A percentile compares a stretch with the other conserved stretches of the same genome.
Evolutionary conservation across 2,888 invertebrate genomes (phyloP).

Genomic region (Chrysotoxum bicinctum): DNA sequence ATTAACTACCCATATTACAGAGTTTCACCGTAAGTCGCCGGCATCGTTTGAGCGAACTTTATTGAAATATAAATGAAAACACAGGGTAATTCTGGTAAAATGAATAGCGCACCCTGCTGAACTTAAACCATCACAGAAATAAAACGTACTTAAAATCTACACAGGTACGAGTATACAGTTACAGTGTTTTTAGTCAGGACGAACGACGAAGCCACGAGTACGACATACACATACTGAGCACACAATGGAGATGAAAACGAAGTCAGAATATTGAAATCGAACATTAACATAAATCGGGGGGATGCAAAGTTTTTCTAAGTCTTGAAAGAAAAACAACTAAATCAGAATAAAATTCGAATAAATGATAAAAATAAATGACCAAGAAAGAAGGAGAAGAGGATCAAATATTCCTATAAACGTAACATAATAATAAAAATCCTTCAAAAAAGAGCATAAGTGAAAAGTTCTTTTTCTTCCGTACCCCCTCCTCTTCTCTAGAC

Average conservation of each 20-base stretch:
- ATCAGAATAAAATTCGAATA: constrained; percentile 54
- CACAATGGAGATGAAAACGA: background rate
- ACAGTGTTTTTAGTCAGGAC: background rate
- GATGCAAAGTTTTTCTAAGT: background rate
- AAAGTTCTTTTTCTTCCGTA: background rate
- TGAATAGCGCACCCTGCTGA: constrained; percentile 19
- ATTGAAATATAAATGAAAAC: constrained; percentile 59
- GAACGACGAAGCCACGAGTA: background rate
- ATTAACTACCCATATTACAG: constrained; percentile 24
- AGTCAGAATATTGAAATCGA: constrained; percentile 49
- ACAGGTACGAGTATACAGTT: background rate
- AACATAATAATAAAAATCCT: constrained; percentile 49
- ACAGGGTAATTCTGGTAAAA: constrained; percentile 13
- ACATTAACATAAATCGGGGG: background rate
- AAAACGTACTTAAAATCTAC: constrained; percentile 3
- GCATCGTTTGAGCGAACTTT: constrained; percentile 13
- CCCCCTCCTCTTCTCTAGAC: background rate
- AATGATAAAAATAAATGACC: constrained; percentile 36
- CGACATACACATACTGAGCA: background rate
- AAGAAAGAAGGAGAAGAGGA: constrained; percentile 12
- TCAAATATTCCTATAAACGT: constrained; percentile 11
- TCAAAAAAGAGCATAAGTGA: constrained; percentile 33
- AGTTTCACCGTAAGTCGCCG: background rate
- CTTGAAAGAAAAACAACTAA: constrained; percentile 7
- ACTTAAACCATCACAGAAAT: background rate